Evolutionary conservation across 2,888 invertebrate species (phyloP).

Genomic region (Apodemia hepburni): DNA sequence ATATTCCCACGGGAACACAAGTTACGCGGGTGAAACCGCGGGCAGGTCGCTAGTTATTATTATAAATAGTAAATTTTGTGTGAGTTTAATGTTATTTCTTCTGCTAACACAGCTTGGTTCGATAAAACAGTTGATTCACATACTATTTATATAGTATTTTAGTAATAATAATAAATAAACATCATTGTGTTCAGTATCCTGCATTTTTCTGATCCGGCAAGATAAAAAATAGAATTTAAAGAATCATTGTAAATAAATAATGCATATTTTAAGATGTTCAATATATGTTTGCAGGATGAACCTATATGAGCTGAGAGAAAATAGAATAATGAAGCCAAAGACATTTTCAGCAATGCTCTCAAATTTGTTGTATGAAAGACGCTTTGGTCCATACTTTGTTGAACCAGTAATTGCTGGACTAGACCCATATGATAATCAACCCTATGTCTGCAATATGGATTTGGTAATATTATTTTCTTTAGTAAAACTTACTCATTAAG

Average conservation of each 20-base stretch:
- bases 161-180: no score
- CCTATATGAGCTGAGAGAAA: slow-evolving; percentile 97
- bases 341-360: slow-evolving; percentile 96
- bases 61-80: no score
- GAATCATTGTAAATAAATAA: background rate
- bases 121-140: no score
- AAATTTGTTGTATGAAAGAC: slow-evolving; percentile 95
- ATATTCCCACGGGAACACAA: no score
- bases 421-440: slow-evolving; percentile 90
- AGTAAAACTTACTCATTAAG: background rate
- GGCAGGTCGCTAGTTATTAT: no score
- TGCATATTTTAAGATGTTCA: no score
- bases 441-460: slow-evolving; percentile 97
- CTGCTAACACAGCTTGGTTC: no score
- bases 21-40: no score
- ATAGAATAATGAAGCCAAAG: slow-evolving; percentile 93
- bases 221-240: background rate
- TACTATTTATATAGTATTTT: no score
- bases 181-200: no score
- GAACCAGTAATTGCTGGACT: slow-evolving; percentile 98
- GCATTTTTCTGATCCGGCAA: no score
- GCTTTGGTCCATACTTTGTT: slow-evolving; percentile 98
- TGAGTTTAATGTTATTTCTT: no score
- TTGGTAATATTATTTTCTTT: slow-evolving; percentile 83
- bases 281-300: slow-evolving; percentile 82